Base-by-base conservation (phyloP, 2,113 vertebrate species). In the Puntigrus tetrazona region DNA sequence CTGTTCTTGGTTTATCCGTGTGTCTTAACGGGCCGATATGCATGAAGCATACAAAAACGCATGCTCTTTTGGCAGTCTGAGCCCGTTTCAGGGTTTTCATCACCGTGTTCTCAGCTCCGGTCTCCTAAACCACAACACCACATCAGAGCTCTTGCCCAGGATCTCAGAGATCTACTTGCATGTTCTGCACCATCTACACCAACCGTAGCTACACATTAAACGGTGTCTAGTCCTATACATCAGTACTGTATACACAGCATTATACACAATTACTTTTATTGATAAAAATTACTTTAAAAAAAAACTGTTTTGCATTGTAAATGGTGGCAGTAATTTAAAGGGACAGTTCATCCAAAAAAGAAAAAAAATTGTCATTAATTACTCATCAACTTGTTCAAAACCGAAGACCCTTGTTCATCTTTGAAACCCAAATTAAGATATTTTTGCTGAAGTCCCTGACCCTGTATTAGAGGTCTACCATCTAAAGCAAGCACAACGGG, bases 81-180 rank as follows among this genome's bases (percentile, higher is more conserved):
- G n/a, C 36, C n/a, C 45, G 11, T 55, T 50, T 41, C 25, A 74
- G 59, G 57, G 70, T 74, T 85, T n/a, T 81, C 36, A 81, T 74
- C 41, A 5, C 41, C 5, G 57, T 43, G 41, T 69, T 85, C 74
- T 78, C 45, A 69, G 61, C 83, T 78, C 31, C 76, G 73, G 52
- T 43, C n/a, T 74, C 77, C 13, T 80, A 59, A 85, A 74, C 41
- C 55, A 81, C 83, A 34, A 27, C 31, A 78, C 83, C 61, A 78
- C 74, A 84, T 78, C 45, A 78, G 75, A 84, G 16, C 61, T 69
- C 61, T 38, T 70, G 47, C 83, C 63, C 47, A 38, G 59, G 25
- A 63, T 76, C 29, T 78, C 47, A 16, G 55, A 77, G 57, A 77
- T 5, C 31, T 59, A 77, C 83, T 70, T 9, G 27, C 25, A 83